Evolutionary conservation across 1,140 invertebrate species (phyloP).

Genomic region (Catajapyx aquilonaris): DNA sequence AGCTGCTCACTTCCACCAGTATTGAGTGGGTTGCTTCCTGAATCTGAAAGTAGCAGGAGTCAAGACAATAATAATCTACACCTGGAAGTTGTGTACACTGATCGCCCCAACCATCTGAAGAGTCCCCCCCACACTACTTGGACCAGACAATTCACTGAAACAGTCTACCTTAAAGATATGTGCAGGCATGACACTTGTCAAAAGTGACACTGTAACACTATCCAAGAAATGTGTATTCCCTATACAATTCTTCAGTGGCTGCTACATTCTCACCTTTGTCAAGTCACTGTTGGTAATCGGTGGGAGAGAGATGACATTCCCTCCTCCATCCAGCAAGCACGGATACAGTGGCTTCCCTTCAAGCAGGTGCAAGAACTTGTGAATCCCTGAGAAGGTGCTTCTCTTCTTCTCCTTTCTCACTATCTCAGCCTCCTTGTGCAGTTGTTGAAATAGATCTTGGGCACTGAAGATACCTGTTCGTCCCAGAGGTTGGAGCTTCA

Average conservation of each 20-base stretch:
- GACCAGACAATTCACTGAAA: too few species aligned
- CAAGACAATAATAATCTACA: too few species aligned
- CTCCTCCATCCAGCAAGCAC: slow-evolving; percentile 36
- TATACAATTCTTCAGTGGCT: too few species aligned
- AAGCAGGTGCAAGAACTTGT: slow-evolving; percentile 56
- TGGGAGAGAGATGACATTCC: slow-evolving; percentile 53
- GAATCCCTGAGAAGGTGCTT: slow-evolving; percentile 53
- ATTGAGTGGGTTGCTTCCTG: slow-evolving; percentile 35
- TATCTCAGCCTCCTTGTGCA: slow-evolving; percentile 45
- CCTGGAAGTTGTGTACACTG: too few species aligned
- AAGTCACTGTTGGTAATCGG: slow-evolving; percentile 61
- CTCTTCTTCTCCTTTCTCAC: slow-evolving; percentile 49
- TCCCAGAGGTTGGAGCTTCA: slow-evolving; percentile 41
- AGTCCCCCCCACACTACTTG: too few species aligned
- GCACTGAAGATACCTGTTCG: slow-evolving; percentile 34
- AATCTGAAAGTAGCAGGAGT: too few species aligned
- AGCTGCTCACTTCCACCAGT: slow-evolving; percentile 56
- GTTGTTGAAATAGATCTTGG: slow-evolving; percentile 35
- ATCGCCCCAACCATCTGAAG: too few species aligned
- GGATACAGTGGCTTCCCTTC: slow-evolving; percentile 50
- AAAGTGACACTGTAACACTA: slow-evolving; percentile 3
- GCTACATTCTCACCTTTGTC: slow-evolving; percentile 47
- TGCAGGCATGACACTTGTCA: too few species aligned
- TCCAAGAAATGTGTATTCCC: neutral
- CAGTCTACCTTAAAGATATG: too few species aligned